These are phyloP conservation scores for Lasioglossum albipes DNA, from an alignment of 1,140 invertebrate genomes.

Conservation along the genomic window DNA sequence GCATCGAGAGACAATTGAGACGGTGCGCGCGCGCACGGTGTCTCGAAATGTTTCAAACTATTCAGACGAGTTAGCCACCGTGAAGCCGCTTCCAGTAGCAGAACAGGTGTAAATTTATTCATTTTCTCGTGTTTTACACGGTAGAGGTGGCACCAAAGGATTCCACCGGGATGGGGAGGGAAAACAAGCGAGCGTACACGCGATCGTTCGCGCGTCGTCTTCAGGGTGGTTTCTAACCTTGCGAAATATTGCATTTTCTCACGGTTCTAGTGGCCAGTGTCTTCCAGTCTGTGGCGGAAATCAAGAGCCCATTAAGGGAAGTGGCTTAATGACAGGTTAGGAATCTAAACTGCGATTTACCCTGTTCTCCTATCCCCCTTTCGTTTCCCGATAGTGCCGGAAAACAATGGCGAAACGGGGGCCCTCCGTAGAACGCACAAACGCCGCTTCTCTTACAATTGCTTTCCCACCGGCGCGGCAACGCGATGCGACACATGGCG, in stretches of 20 bases:
- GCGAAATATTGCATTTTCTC: constrained; percentile 69
- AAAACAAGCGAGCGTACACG: constrained; percentile 33
- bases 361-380: constrained; percentile 26
- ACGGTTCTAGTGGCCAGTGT: constrained; percentile 65
- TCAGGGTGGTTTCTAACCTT: constrained; percentile 20
- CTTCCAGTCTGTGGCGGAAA: constrained; percentile 55
- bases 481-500: constrained; percentile 69
- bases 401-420: constrained; percentile 71
- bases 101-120: constrained; percentile 60
- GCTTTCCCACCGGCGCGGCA: constrained; percentile 58
- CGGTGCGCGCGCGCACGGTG: not conserved
- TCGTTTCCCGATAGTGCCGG: constrained; percentile 61
- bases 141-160: constrained; percentile 15
- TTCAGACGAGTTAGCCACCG: constrained; percentile 38
- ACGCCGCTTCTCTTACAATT: constrained; percentile 57
- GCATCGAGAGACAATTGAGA: not conserved
- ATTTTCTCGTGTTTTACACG: constrained; percentile 17
- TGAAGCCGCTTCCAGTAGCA: constrained; percentile 35
- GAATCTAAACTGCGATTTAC: constrained; percentile 72
- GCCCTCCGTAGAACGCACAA: constrained; percentile 25
- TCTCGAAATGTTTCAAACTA: constrained; percentile 19
- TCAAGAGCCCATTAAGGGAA: constrained; percentile 66
- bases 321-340: constrained; percentile 71
- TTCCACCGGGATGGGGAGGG: constrained; percentile 4
- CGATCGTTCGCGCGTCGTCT: constrained; percentile 23